Conservation (phyloP, 2,113 vertebrate genomes). For the Dipodomys merriami region DNA sequence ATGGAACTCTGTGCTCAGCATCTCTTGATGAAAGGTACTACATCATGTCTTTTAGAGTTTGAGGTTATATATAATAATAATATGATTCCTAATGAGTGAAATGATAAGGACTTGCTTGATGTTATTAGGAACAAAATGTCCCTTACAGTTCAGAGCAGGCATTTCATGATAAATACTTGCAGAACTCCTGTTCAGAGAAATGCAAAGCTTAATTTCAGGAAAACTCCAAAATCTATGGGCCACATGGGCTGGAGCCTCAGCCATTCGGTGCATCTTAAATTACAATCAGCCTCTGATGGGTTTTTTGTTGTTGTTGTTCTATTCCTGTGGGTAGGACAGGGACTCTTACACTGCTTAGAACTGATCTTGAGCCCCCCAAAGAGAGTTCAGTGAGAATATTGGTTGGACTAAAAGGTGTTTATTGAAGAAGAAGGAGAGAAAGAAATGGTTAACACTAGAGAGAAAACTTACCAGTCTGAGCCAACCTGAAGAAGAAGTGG, state of each 20-base stretch:
- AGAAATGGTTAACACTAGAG: neutral
- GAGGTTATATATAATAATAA: neutral
- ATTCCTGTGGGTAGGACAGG: neutral
- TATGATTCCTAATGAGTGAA: neutral
- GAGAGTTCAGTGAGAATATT: neutral
- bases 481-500: no score
- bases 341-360: neutral
- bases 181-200: conserved; percentile 32
- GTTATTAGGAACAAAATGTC: neutral
- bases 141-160: neutral
- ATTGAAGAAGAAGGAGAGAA: conserved; percentile 19
- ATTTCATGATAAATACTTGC: conserved; percentile 47
- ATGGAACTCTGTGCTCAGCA: neutral
- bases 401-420: conserved; percentile 10
- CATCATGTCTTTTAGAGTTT: conserved; percentile 9
- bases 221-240: conserved; percentile 51
- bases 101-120: neutral
- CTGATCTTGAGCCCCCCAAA: neutral
- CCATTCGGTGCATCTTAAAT: neutral
- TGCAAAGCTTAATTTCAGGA: conserved; percentile 11
- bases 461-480: no score
- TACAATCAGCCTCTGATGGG: no score
- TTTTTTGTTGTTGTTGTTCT: conserved; percentile 1
- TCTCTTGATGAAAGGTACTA: neutral
- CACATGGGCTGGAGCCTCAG: neutral